Conservation (phyloP, 2,888 invertebrate species). For the Tenthredo livida region DNA sequence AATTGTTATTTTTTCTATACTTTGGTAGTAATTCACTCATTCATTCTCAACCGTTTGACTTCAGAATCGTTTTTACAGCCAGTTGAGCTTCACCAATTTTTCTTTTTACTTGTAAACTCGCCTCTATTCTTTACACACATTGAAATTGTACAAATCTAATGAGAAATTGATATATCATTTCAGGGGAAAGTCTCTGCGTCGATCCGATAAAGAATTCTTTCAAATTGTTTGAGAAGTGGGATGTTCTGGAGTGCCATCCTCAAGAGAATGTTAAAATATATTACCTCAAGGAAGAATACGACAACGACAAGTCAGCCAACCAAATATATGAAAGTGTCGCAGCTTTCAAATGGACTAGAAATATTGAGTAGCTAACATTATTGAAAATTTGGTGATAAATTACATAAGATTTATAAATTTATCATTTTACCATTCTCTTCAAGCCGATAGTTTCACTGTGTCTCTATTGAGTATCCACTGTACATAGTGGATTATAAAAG, state of each 20-base stretch:
- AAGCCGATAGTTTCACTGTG: conserved; percentile 15
- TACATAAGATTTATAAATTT: conserved; percentile 39
- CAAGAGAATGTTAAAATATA: conserved; percentile 72
- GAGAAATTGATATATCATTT: conserved; percentile 57
- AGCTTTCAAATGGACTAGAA: conserved; percentile 72
- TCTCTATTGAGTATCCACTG: no score
- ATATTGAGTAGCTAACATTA: conserved; percentile 64
- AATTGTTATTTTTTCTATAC: not conserved
- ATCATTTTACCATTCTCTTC: conserved; percentile 50
- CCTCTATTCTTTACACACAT: no score
- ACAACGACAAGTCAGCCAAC: conserved; percentile 69
- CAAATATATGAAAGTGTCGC: conserved; percentile 71
- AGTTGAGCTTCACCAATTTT: no score
- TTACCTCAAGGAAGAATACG: conserved; percentile 71
- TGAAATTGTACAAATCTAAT: conserved; percentile 27
- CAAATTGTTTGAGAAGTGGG: conserved; percentile 90
- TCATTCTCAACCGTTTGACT: not conserved
- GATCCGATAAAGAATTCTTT: conserved; percentile 93
- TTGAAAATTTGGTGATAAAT: conserved; percentile 34
- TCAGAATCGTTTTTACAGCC: no score
- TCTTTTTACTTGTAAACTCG: no score
- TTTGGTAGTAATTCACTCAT: conserved; percentile 41
- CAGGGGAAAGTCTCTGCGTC: conserved; percentile 93
- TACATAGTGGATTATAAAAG: conserved; percentile 24
- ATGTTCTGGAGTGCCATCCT: conserved; percentile 83